Percentiles rank a stretch among this genome's conserved stretches.
Evolutionary conservation across 2,797 vertebrate species (phyloP).

Genomic region (Esox lucius): DNA sequence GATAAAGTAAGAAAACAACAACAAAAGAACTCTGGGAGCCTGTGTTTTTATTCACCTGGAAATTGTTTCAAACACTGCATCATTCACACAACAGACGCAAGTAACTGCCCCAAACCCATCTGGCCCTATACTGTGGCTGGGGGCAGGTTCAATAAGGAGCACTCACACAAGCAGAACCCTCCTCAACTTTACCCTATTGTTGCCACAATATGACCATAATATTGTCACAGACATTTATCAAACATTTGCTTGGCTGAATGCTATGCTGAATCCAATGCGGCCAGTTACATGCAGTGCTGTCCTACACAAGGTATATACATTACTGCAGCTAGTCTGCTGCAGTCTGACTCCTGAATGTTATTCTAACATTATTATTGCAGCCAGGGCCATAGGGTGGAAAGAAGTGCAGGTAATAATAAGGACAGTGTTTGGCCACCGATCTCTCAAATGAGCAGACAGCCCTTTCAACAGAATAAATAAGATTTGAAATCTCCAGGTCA

Average conservation of each 20-base stretch:
- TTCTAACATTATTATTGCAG: not conserved
- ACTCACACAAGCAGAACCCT: conserved; percentile 26
- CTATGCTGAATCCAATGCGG: not conserved
- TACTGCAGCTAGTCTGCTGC: not conserved
- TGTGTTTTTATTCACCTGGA: conserved; percentile 3
- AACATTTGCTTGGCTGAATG: not conserved
- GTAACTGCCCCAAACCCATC: not conserved
- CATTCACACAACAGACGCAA: conserved; percentile 10
- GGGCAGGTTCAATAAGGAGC: conserved; percentile 15
- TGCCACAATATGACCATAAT: conserved; percentile 5
- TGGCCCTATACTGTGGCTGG: conserved; percentile 4
- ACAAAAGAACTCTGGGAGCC: not conserved
- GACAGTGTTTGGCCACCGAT: not conserved
- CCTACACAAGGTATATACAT: not conserved
- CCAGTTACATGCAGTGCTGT: not conserved
- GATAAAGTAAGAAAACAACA: conserved; percentile 14
- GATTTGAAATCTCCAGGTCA: not conserved
- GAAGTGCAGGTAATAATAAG: not conserved
- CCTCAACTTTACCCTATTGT: conserved; percentile 12
- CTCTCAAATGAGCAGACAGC: conserved; percentile 9
- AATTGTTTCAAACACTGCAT: conserved; percentile 28
- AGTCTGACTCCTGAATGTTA: conserved; percentile 14
- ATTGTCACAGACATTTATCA: conserved; percentile 14
- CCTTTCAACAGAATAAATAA: conserved; percentile 35
- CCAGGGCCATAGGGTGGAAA: not conserved